Percentiles rank a stretch among this genome's conserved stretches.
Conservation (phyloP, 2,797 vertebrate genomes). For the Dendrocincla fuliginosa region DNA sequence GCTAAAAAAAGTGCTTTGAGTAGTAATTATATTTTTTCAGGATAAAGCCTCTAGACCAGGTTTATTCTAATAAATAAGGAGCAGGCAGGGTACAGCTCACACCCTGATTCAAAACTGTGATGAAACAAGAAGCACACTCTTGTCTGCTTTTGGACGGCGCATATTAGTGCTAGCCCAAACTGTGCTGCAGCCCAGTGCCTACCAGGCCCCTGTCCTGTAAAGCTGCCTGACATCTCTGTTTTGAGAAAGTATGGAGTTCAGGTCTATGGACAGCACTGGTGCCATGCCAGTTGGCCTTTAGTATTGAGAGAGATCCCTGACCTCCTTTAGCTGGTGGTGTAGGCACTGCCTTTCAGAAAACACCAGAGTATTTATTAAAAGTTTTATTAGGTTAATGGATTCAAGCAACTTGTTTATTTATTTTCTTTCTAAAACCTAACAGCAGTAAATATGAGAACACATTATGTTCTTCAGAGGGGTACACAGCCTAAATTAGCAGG, state of each 20-base stretch:
- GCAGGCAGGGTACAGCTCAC: not conserved
- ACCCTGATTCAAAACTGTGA: not conserved
- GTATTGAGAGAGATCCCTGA: not conserved
- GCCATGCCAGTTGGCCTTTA: not conserved
- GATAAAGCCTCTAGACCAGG: not conserved
- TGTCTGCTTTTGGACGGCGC: accelerated
- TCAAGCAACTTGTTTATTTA: not conserved
- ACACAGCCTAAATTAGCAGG: not conserved
- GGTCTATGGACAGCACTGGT: not conserved
- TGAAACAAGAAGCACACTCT: not conserved
- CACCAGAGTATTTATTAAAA: not conserved
- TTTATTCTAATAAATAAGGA: not conserved
- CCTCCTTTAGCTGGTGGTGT: not conserved
- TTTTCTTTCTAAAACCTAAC: not conserved
- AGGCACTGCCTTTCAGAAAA: not conserved
- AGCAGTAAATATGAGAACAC: not conserved
- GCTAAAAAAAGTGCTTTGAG: not conserved
- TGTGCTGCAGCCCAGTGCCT: accelerated
- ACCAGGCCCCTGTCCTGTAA: not conserved
- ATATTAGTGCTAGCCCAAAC: not conserved
- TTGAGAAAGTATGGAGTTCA: accelerated
- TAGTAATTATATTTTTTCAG: not conserved
- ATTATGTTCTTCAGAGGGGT: not conserved
- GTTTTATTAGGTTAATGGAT: not conserved
- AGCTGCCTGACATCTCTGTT: not conserved